Evolutionary conservation across 2,888 invertebrate species (phyloP).

Genomic region (Meloe dianella): DNA sequence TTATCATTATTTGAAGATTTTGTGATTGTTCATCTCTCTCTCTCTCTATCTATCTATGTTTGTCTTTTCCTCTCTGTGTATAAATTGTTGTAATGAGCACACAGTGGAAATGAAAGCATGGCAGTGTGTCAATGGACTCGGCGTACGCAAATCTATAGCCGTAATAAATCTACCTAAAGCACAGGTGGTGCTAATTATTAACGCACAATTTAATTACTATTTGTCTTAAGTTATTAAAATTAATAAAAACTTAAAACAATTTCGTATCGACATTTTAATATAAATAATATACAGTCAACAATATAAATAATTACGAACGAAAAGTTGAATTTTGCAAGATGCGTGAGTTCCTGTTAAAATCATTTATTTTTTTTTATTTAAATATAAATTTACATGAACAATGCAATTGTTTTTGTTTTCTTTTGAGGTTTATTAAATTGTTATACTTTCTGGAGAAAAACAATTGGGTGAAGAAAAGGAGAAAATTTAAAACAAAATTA

Average conservation of each 20-base stretch:
- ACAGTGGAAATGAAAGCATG: conserved; percentile 62
- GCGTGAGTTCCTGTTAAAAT: background rate
- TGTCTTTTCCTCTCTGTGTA: no score
- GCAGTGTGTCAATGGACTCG: conserved; percentile 61
- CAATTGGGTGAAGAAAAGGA: conserved; percentile 46
- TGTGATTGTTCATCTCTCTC: conserved; percentile 35
- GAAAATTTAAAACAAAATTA: conserved; percentile 30
- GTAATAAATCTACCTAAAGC: conserved; percentile 38
- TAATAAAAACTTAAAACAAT: background rate
- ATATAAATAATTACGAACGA: background rate
- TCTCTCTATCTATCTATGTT: no score
- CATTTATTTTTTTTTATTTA: background rate
- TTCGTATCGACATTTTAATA: conserved; percentile 21
- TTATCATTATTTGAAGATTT: background rate
- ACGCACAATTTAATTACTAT: conserved; percentile 37
- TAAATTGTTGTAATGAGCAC: conserved; percentile 57
- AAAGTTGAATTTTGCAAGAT: background rate
- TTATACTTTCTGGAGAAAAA: conserved; percentile 48
- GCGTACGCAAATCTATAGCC: conserved; percentile 46
- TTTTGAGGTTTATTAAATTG: conserved; percentile 21
- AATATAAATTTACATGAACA: conserved; percentile 19
- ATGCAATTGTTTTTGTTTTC: no score
- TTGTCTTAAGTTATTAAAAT: conserved; percentile 29
- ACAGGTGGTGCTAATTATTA: conserved; percentile 44
- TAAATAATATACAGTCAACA: conserved; percentile 19